phyloP scores from a whole-genome alignment of 2,888 invertebrate species.

The Pheosia gnoma region DNA sequence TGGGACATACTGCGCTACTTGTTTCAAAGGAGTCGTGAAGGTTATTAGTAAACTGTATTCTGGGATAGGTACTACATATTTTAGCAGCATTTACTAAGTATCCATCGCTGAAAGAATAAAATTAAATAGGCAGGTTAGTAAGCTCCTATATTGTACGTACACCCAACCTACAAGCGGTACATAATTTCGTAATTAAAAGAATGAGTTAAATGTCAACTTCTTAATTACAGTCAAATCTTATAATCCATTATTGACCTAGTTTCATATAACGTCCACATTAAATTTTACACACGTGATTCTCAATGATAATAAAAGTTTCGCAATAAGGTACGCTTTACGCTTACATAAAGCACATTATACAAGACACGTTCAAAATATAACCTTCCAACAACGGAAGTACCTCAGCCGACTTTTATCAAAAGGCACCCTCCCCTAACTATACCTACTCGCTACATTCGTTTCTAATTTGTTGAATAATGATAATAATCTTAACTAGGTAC shows the following conservation, averaged over 20 bases:
- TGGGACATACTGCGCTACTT: background rate
- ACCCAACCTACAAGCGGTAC: background rate
- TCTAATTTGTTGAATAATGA: no score
- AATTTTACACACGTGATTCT: constrained; percentile 1
- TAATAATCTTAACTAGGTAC: no score
- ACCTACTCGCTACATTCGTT: no score
- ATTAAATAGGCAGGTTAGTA: no score
- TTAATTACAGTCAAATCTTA: constrained; percentile 9
- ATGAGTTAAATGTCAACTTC: constrained; percentile 2
- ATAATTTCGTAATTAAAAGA: constrained; percentile 3
- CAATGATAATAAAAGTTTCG: background rate
- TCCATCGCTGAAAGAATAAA: background rate
- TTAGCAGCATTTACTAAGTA: background rate
- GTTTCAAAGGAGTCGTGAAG: background rate
- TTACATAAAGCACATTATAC: background rate
- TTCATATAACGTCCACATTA: constrained; percentile 3
- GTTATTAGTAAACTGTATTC: background rate
- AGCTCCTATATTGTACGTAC: background rate
- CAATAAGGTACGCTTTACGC: background rate
- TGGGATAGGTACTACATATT: background rate
- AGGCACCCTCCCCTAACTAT: no score
- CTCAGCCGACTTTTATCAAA: no score
- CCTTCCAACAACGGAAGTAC: no score
- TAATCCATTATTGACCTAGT: constrained; percentile 11
- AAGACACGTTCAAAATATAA: no score